phyloP scores from a whole-genome alignment of 2,113 vertebrate genomes.

The Cebidichthys violaceus region DNA sequence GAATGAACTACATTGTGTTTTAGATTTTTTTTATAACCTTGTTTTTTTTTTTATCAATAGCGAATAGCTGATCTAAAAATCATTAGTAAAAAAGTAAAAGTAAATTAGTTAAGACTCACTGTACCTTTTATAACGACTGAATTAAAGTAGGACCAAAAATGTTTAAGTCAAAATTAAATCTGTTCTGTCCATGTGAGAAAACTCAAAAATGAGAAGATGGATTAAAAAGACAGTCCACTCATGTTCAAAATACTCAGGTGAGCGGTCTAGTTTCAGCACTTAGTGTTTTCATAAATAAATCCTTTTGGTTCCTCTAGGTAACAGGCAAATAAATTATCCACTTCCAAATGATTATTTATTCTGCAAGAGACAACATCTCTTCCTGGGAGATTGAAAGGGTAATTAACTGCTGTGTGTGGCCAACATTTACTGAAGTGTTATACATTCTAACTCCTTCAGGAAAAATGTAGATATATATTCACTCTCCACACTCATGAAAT shows the following conservation, averaged over 20 bases:
- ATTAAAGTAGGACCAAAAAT: background rate
- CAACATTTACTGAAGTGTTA: conserved; percentile 46
- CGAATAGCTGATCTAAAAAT: background rate
- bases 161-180: background rate
- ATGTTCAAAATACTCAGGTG: conserved; percentile 4
- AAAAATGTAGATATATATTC: conserved; percentile 14
- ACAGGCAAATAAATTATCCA: conserved; percentile 56
- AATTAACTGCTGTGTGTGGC: conserved; percentile 61
- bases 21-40: background rate
- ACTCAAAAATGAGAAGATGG: background rate
- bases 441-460: conserved; percentile 15
- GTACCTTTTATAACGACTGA: background rate
- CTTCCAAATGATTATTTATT: conserved; percentile 36
- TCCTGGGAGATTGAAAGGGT: conserved; percentile 54
- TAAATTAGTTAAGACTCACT: background rate
- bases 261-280: conserved; percentile 12
- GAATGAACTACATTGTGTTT: background rate
- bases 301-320: conserved; percentile 17
- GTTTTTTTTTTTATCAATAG: background rate
- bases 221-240: conserved; percentile 2
- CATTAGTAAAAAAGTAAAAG: background rate
- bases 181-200: background rate
- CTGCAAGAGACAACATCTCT: conserved; percentile 52
- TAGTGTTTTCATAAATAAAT: conserved; percentile 49
- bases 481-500: background rate